Evolutionary conservation across 2,113 vertebrate genomes (phyloP).

Genomic region (Circaetus cinerascens): DNA sequence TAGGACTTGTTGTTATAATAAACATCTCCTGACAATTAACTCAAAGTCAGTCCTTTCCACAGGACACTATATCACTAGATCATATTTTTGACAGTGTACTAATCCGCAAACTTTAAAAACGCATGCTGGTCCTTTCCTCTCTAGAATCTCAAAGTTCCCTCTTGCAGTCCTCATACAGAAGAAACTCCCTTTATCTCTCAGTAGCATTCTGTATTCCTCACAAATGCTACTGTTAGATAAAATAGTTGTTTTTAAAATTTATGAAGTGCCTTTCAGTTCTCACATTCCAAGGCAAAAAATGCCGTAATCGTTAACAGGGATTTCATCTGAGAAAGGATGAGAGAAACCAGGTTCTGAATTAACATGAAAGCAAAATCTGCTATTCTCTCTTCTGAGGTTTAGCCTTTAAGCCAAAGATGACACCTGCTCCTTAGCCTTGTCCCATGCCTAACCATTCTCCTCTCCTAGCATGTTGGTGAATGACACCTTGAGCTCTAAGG

Average conservation of each 20-base stretch:
- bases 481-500: neutral
- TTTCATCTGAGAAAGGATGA: neutral
- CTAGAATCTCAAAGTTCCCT: neutral
- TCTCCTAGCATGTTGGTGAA: accelerated
- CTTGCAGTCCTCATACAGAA: neutral
- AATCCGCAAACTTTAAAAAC: neutral
- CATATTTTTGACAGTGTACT: neutral
- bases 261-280: neutral
- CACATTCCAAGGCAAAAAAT: neutral
- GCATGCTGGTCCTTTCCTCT: too few species aligned
- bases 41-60: neutral
- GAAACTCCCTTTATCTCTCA: neutral
- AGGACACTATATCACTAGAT: neutral
- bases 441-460: too few species aligned
- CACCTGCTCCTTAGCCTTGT: neutral
- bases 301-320: accelerated
- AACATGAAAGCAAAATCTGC: neutral
- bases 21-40: neutral
- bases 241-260: neutral
- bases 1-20: neutral
- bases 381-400: neutral
- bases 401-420: neutral
- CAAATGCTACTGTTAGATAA: neutral
- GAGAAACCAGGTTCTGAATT: neutral
- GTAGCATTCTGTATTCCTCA: neutral